A percentile compares a stretch with the other conserved stretches of the same genome.
Conservation (phyloP, 2,888 invertebrate genomes). For the Spisula solida region DNA sequence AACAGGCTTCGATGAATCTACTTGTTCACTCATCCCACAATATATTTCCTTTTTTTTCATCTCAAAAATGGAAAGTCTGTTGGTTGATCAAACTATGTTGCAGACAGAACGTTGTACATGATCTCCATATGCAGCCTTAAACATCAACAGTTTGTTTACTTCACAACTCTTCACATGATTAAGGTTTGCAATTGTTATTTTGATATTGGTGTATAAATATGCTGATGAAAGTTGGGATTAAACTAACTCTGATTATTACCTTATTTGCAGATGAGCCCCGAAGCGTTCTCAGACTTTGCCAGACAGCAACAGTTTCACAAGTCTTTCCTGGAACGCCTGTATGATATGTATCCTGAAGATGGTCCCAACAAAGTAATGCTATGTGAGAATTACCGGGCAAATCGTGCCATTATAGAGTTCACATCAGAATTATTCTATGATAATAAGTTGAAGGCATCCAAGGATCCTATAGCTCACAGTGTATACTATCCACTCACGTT, state of each 20-base stretch:
- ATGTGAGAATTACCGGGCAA: constrained; percentile 94
- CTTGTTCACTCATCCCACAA: too few species aligned
- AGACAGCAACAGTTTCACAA: constrained; percentile 88
- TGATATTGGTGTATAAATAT: background rate
- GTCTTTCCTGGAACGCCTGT: constrained; percentile 93
- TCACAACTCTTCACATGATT: too few species aligned
- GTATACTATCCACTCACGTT: constrained; percentile 93
- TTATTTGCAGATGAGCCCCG: constrained; percentile 91
- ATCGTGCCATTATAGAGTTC: constrained; percentile 93
- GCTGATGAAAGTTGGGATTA: background rate
- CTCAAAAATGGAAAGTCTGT: too few species aligned
- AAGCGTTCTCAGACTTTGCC: constrained; percentile 91
- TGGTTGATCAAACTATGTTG: too few species aligned
- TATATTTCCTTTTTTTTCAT: too few species aligned
- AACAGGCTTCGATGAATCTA: too few species aligned
- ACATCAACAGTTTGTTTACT: too few species aligned
- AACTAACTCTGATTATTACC: background rate
- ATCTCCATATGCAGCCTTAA: too few species aligned
- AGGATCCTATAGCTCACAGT: constrained; percentile 92
- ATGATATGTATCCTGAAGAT: constrained; percentile 92
- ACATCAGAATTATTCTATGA: constrained; percentile 95
- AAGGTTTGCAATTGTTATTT: too few species aligned
- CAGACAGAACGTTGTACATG: too few species aligned
- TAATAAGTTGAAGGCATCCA: constrained; percentile 92
- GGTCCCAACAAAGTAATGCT: constrained; percentile 94